A percentile compares a stretch with the other conserved stretches of the same genome.
phyloP scores from a whole-genome alignment of 2,113 vertebrate species.

The Orcinus orca region DNA sequence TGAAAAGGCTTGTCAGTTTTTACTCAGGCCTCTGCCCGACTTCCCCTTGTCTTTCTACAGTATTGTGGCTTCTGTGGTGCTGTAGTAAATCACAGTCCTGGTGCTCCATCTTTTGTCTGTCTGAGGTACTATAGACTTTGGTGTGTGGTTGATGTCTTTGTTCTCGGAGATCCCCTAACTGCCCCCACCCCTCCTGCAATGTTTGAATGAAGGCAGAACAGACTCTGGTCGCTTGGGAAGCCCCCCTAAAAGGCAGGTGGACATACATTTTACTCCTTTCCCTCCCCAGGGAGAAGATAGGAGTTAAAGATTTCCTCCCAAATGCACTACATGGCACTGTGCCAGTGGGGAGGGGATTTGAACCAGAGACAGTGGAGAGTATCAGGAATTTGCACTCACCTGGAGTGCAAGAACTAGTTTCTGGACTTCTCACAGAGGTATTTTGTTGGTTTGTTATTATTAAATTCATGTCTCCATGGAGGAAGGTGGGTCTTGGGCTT shows the following conservation, averaged over 20 bases:
- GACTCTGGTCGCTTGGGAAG: background rate
- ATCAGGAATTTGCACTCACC: background rate
- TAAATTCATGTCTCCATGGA: background rate
- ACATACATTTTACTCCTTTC: background rate
- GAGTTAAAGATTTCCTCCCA: background rate
- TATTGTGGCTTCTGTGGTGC: background rate
- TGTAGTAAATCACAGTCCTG: background rate
- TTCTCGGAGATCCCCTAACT: background rate
- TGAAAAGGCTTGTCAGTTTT: background rate
- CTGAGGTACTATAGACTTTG: background rate
- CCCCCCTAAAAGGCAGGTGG: background rate
- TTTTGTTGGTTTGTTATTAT: background rate
- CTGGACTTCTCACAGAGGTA: background rate
- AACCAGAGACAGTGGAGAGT: background rate
- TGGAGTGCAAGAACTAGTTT: background rate
- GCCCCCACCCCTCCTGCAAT: background rate
- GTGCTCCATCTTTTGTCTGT: background rate
- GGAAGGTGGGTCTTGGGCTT: background rate
- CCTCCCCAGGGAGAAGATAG: background rate
- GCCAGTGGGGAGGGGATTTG: background rate
- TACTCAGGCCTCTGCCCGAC: accelerated
- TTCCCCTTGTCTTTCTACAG: background rate
- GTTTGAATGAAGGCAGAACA: background rate
- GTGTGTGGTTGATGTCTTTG: background rate
- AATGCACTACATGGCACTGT: background rate